Base-by-base conservation (phyloP, 2,113 vertebrate species). In the Hucho hucho region DNA sequence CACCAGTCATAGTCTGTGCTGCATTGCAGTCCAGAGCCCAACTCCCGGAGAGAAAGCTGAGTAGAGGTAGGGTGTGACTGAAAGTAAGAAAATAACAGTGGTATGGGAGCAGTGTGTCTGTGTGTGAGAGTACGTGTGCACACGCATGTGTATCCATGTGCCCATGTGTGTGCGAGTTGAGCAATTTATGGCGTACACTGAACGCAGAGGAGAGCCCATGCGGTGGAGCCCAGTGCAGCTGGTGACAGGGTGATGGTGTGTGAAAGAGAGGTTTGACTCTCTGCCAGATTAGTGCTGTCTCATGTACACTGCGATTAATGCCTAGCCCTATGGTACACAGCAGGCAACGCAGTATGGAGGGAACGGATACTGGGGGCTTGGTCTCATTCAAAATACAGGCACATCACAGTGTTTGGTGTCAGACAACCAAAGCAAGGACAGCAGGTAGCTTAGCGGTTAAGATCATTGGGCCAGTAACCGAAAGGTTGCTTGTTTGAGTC, bases 1-100 rank as follows among this genome's bases (percentile, higher is more conserved):
- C 43, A 77, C 61, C 26, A 71, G 74, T 70, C 58, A 58, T 58
- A 43, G 12, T 75, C 68, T 32, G 69, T 74, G 78, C 68, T 83
- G 75, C 78, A 83, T 53, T 83, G 72, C 75, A 79, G 81, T 72
- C 64, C 25, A 28, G n/a, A 61, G 12, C 49, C 49, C 49, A 18
- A 65, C 64, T 28, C 61, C 9, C 63, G 56, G 72, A 74, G 71
- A 49, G 46, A 63, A 74, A 65, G 81, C 72, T 25, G 28, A n/a
- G 2, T 14, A 64, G 28, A 64, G 25, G 29, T 66, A 6, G 61
- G 61, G 22, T 63, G n/a, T 63, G 24, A 74, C 11, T 1, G 1
- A 67, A 74, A 53, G 24, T 26, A 6, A 16, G 16, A 59, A 71
- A 66, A 59, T 64, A 32, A 71, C 25, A 71, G 4, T 12, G 12